phyloP scores from a whole-genome alignment of 2,888 invertebrate species.

The Seira ritae region DNA sequence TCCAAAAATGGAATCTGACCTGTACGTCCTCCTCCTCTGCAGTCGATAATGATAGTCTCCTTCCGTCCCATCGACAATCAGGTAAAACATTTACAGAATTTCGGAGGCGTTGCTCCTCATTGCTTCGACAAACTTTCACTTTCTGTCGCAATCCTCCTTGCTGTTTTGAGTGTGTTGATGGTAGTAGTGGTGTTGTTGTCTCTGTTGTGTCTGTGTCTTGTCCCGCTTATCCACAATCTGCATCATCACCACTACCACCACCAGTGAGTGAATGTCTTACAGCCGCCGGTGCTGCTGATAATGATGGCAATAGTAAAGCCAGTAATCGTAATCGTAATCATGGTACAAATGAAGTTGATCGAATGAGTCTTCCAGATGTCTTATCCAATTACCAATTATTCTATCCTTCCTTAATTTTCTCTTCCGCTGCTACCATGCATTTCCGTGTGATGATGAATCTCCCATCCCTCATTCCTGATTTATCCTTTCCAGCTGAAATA shows the following conservation, averaged over 20 bases:
- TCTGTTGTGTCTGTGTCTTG: slow-evolving; percentile 49
- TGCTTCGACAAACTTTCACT: slow-evolving; percentile 14
- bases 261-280: slow-evolving; percentile 31
- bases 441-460: slow-evolving; percentile 36
- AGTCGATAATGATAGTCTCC: slow-evolving; percentile 32
- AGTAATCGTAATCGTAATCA: background rate
- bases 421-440: slow-evolving; percentile 12
- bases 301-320: background rate
- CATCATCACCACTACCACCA: slow-evolving; percentile 31
- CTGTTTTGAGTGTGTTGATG: slow-evolving; percentile 40
- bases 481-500: slow-evolving; percentile 22
- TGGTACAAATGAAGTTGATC: slow-evolving; percentile 6
- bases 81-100: slow-evolving; percentile 23
- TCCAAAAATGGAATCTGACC: slow-evolving; percentile 47
- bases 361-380: slow-evolving; percentile 15
- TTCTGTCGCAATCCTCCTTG: background rate
- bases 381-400: background rate
- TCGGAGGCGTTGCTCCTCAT: slow-evolving; percentile 2
- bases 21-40: slow-evolving; percentile 31
- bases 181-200: slow-evolving; percentile 50
- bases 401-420: background rate
- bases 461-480: slow-evolving; percentile 38
- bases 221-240: background rate
- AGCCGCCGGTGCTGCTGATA: background rate
- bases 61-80: slow-evolving; percentile 37